These are phyloP conservation scores for Ptycholaimellus sp. DNA, from an alignment of 2,888 invertebrate species.

Conservation along the genomic window DNA sequence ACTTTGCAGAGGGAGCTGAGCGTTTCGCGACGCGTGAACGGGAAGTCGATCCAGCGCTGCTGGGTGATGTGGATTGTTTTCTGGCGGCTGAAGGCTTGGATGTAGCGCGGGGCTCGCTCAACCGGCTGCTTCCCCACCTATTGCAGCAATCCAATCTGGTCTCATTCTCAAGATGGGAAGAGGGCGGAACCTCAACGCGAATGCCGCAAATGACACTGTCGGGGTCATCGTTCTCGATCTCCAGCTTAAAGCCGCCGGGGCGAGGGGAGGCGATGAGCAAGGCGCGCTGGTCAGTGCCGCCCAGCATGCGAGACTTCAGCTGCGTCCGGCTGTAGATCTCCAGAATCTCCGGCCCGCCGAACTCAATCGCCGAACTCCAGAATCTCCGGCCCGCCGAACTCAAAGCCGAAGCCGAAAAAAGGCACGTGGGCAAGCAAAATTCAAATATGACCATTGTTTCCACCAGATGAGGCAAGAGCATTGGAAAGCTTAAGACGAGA, in stretches of 20 bases:
- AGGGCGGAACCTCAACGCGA: conserved; percentile 51
- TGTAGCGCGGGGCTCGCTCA: conserved; percentile 44
- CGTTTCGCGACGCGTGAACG: conserved; percentile 73
- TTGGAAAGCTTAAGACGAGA: too few relatives aligned
- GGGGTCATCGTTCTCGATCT: conserved; percentile 59
- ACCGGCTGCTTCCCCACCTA: conserved; percentile 61
- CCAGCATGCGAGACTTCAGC: conserved; percentile 56
- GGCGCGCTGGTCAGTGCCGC: background rate
- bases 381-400: too few relatives aligned
- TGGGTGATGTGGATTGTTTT: conserved; percentile 9
- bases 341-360: conserved; percentile 72
- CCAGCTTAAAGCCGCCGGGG: conserved; percentile 61
- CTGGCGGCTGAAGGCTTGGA: conserved; percentile 26
- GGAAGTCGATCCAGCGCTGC: conserved; percentile 73
- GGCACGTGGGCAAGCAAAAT: too few relatives aligned
- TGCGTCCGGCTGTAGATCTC: conserved; percentile 81
- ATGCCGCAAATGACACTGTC: conserved; percentile 69
- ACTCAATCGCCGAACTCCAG: too few relatives aligned
- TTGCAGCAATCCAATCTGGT: too few relatives aligned
- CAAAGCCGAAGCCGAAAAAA: too few relatives aligned
- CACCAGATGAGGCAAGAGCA: too few relatives aligned
- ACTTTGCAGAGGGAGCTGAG: conserved; percentile 69
- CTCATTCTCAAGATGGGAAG: too few relatives aligned
- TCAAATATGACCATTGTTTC: too few relatives aligned
- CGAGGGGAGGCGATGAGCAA: conserved; percentile 6